A percentile compares a stretch with the other conserved stretches of the same genome.
phyloP scores from a whole-genome alignment of 2,113 vertebrate species.

The Tupaia tana region DNA sequence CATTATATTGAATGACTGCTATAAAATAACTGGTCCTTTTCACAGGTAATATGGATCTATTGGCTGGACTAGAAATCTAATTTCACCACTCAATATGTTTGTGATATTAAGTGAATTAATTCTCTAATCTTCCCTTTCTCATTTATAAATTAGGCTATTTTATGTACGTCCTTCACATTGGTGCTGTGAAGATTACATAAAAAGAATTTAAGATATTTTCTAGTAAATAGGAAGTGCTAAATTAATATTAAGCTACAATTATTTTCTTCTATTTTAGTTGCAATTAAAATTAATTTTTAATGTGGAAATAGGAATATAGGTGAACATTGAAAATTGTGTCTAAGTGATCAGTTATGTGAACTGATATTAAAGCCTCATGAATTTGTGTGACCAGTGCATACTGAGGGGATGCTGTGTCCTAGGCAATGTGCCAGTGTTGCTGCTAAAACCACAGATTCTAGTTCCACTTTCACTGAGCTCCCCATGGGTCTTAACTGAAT shows the following conservation, averaged over 20 bases:
- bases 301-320: background rate
- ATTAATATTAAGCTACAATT: background rate
- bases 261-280: background rate
- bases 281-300: background rate
- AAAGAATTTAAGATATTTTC: background rate
- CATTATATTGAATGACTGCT: background rate
- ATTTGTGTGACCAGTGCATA: accelerated
- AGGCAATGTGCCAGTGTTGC: background rate
- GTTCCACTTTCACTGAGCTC: background rate
- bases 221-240: background rate
- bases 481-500: no score
- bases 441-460: background rate
- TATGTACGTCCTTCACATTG: background rate
- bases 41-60: background rate
- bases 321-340: background rate
- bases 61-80: background rate
- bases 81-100: background rate
- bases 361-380: background rate
- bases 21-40: background rate
- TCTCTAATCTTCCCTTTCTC: background rate
- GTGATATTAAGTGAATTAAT: background rate
- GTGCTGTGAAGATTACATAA: background rate
- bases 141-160: background rate
- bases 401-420: background rate
- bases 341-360: background rate